Base-by-base conservation (phyloP, 2,113 vertebrate genomes). In the Aptenodytes patagonicus region DNA sequence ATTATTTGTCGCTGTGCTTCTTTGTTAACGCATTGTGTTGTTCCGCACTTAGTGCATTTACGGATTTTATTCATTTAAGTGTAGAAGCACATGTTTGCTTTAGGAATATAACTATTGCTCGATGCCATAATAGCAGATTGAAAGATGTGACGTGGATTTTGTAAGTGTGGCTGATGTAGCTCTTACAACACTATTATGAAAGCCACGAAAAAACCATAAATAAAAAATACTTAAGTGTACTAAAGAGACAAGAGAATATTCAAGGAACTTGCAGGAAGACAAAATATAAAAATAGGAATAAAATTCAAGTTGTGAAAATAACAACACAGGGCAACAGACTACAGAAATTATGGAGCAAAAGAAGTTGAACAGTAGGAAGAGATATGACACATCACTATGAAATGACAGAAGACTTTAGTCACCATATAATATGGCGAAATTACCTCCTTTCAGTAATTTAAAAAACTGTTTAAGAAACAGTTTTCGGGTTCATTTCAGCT, bases 221-320 rank as follows among this genome's bases (percentile, higher is more conserved):
- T 60, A 72, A 72, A 79, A 83, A 81, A 36, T 40, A 18, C 44
- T 54, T 32, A 26, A 60, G 14, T 15, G 21, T 42, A n/a, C 60
- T 88, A 71, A 61, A 94, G 44, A 93, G 40, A 84, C 3, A 83
- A 91, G 69, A 75, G 11, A 66, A n/a, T 89, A 55, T 36, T 89
- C 64, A 76, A 95, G 89, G 76, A 96, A 84, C 55, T 68, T 71
- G 57, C 81, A 61, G n/a, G 51, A 95, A 91, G 31, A 64, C 31
- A 79, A 96, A 91, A 65, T 83, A 62, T 55, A 87, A 77, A 96
- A 93, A 62, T 18, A 87, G 57, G 36, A 70, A 83, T 90, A 86
- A 85, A 86, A 61, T 71, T 71, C 26, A 68, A 25, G 44, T 76
- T 93, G 40, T 90, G 75, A 95, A 89, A 86, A 92, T 93, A 93